A percentile compares a stretch with the other conserved stretches of the same genome.
Conservation (phyloP, 2,797 vertebrate species). For the Xiphophorus birchmanni region DNA sequence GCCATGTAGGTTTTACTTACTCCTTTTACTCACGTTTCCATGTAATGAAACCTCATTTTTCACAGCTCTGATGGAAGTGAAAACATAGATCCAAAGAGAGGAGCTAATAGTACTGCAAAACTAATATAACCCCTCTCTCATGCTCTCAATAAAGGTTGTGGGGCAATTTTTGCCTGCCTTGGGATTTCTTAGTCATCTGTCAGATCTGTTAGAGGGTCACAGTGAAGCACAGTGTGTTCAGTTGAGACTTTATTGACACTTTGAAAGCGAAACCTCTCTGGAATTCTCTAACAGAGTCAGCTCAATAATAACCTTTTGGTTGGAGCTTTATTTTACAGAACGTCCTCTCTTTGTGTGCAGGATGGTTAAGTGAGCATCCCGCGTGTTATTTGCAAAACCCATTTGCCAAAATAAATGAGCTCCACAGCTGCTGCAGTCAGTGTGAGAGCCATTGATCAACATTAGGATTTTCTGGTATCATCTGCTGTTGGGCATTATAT, state of each 20-base stretch:
- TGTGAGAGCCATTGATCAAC: constrained; percentile 42
- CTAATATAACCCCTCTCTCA: constrained; percentile 22
- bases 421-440: constrained; percentile 59
- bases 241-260: constrained; percentile 37
- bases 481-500: constrained; percentile 46
- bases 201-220: constrained; percentile 36
- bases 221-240: neutral
- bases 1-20: neutral
- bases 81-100: constrained; percentile 22
- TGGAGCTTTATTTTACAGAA: constrained; percentile 26
- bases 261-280: constrained; percentile 13
- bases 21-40: neutral
- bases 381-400: constrained; percentile 50
- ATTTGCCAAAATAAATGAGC: constrained; percentile 52
- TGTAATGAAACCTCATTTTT: constrained; percentile 22
- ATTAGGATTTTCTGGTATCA: constrained; percentile 38
- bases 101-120: constrained; percentile 31
- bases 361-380: constrained; percentile 52
- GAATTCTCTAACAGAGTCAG: constrained; percentile 19
- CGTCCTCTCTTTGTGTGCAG: constrained; percentile 9
- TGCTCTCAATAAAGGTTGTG: constrained; percentile 36
- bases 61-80: constrained; percentile 9
- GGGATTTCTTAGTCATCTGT: constrained; percentile 41
- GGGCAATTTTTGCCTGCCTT: constrained; percentile 33
- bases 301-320: constrained; percentile 37